Conservation (phyloP, 1,140 invertebrate species). For the Caenorhabditis elegans region WBcel235 BX284606.5:9890501-9891000, state of each 20-base stretch:
- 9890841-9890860: conserved; percentile 46
- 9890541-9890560: conserved; percentile 9
- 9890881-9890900: conserved; percentile 34
- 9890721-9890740: conserved; percentile 41
- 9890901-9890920: conserved; percentile 36
- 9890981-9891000: not conserved
- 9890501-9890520: conserved; percentile 18
- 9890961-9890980: not conserved
- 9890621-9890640: conserved; percentile 39
- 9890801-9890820: conserved; percentile 46
- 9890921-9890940: conserved; percentile 11
- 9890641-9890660: conserved; percentile 37
- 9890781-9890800: conserved; percentile 43
- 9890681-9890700: conserved; percentile 36
- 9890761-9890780: conserved; percentile 41
- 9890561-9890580: conserved; percentile 12
- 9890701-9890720: conserved; percentile 39
- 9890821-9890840: conserved; percentile 46
- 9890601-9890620: conserved; percentile 42
- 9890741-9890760: conserved; percentile 41
- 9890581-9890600: conserved; percentile 20
- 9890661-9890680: conserved; percentile 31
- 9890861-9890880: conserved; percentile 44
- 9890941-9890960: not conserved
- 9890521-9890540: not conserved